phyloP scores from a whole-genome alignment of 2,113 vertebrate genomes.

The Laticauda colubrina region DNA sequence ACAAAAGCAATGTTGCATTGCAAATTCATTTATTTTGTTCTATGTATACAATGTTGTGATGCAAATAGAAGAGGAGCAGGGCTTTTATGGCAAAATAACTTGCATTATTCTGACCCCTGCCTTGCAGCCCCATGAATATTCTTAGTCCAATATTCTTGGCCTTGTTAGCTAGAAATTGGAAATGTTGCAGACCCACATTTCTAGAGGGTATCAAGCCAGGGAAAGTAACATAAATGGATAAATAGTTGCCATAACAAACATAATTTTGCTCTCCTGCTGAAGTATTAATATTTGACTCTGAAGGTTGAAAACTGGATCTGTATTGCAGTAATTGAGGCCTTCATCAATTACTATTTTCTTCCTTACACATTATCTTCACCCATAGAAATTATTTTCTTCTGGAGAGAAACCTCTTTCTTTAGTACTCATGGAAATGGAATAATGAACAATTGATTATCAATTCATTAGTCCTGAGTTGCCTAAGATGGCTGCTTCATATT shows the following conservation, averaged over 20 bases:
- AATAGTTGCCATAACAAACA: neutral
- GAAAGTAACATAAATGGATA: neutral
- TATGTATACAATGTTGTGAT: neutral
- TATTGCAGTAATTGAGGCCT: neutral
- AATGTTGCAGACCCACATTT: neutral
- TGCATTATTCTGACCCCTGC: neutral
- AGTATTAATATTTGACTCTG: neutral
- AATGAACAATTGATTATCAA: neutral
- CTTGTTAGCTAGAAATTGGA: neutral
- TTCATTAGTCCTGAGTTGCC: neutral
- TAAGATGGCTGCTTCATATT: neutral
- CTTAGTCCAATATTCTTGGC: no score
- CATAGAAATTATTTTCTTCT: neutral
- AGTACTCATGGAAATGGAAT: neutral
- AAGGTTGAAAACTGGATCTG: neutral
- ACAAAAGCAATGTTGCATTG: neutral
- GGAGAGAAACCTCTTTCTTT: neutral
- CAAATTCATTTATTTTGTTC: neutral
- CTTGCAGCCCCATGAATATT: neutral
- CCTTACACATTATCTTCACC: neutral
- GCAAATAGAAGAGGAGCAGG: neutral
- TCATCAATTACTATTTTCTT: neutral
- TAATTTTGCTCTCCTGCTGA: neutral
- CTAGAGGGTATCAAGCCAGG: neutral
- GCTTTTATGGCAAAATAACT: neutral